Evolutionary conservation across 1,140 invertebrate genomes (phyloP).

Genomic region (Eriosoma lanigerum): DNA sequence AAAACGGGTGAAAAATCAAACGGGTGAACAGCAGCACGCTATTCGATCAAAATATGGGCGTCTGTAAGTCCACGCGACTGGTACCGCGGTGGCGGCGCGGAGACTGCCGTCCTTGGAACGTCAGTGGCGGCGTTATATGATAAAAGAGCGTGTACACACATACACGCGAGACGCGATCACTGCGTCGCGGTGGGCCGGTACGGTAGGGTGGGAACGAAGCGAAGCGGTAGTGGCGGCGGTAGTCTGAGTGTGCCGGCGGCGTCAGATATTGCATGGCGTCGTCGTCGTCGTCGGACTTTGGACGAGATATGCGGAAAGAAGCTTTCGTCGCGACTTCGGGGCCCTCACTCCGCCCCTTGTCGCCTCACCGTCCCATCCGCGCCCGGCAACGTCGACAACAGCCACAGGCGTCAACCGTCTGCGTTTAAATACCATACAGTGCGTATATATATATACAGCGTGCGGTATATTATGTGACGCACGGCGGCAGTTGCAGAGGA

Average conservation of each 20-base stretch:
- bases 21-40: too few species aligned
- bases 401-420: conserved; percentile 40
- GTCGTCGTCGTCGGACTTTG: conserved; percentile 28
- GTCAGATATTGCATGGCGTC: conserved; percentile 29
- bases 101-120: background rate
- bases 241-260: conserved; percentile 22
- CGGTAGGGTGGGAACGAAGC: background rate
- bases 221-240: background rate
- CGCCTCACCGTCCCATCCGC: background rate
- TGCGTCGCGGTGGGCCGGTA: background rate
- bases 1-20: too few species aligned
- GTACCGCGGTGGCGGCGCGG: background rate
- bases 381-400: background rate
- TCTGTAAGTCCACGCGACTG: background rate
- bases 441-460: background rate
- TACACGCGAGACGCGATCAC: too few species aligned
- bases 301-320: conserved; percentile 41
- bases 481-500: background rate
- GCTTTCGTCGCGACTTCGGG: conserved; percentile 37
- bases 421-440: conserved; percentile 19
- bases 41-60: too few species aligned
- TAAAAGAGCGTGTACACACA: conserved; percentile 4
- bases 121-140: conserved; percentile 16
- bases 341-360: background rate
- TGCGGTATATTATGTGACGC: background rate